Percentiles rank a stretch among this genome's conserved stretches.
These are phyloP conservation scores for Nomada hirtipes DNA, from an alignment of 2,888 invertebrate genomes.

Conservation along the genomic window DNA sequence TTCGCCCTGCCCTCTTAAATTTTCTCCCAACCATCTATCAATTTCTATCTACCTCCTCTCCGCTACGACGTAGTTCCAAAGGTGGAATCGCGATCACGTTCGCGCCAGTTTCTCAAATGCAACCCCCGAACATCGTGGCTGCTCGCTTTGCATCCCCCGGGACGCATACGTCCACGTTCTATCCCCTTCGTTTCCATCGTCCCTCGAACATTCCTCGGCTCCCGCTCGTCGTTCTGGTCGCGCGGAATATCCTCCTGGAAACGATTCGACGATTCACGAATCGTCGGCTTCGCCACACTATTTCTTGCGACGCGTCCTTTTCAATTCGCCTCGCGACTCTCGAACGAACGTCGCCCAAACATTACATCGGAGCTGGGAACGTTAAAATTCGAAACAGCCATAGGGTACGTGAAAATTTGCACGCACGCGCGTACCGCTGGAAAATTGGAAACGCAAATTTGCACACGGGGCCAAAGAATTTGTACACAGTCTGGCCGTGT, in stretches of 20 bases:
- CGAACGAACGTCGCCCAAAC: background rate
- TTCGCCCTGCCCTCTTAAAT: background rate
- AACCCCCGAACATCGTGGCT: conserved; percentile 34
- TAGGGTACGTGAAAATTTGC: background rate
- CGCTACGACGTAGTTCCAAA: conserved; percentile 10
- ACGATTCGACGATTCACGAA: background rate
- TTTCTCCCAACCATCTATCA: background rate
- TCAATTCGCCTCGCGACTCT: background rate
- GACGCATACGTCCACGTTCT: conserved; percentile 34
- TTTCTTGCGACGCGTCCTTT: background rate
- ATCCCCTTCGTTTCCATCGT: conserved; percentile 8
- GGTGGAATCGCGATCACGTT: conserved; percentile 60
- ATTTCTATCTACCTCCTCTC: background rate
- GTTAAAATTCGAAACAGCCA: background rate
- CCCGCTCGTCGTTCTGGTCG: background rate
- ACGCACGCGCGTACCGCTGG: background rate
- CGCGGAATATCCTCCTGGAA: conserved; percentile 1
- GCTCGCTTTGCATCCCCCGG: conserved; percentile 37
- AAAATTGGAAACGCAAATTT: background rate
- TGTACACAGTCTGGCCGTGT: background rate
- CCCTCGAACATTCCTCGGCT: conserved; percentile 14
- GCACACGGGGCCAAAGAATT: background rate
- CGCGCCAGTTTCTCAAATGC: conserved; percentile 54
- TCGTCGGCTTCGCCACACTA: background rate
- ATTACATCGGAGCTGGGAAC: background rate